Evolutionary conservation across 92 coral and sea anemone species (phyloP).

Genomic region (Nematostella vectensis): DNA sequence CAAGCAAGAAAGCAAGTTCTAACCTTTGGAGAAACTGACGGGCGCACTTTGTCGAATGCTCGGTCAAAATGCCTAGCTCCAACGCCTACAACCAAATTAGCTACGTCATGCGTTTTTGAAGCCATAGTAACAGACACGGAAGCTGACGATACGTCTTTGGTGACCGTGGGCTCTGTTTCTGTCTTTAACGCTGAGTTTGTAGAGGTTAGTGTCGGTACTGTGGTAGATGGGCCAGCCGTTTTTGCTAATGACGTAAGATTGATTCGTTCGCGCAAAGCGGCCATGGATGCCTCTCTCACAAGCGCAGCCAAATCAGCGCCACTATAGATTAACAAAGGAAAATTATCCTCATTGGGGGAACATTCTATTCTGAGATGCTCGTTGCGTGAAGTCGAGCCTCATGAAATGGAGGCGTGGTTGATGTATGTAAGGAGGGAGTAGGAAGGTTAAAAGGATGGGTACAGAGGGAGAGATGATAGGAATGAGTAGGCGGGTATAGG

Average conservation of each 20-base stretch:
- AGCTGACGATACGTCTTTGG: too few relatives aligned
- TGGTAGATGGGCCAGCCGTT: neutral
- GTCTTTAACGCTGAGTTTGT: too few relatives aligned
- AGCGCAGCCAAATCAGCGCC: slow-evolving; percentile 95
- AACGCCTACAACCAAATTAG: slow-evolving; percentile 67
- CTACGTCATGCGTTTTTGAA: too few relatives aligned
- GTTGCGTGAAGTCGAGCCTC: too few relatives aligned
- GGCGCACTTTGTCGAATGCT: slow-evolving; percentile 80
- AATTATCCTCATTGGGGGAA: neutral
- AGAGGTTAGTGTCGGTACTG: neutral
- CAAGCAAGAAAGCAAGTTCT: too few relatives aligned
- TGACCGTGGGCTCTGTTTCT: too few relatives aligned
- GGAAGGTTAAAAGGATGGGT: too few relatives aligned
- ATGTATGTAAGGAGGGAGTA: neutral
- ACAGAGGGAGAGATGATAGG: too few relatives aligned
- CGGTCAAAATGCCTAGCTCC: slow-evolving; percentile 67
- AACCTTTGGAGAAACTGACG: slow-evolving; percentile 89
- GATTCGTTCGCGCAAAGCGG: slow-evolving; percentile 81
- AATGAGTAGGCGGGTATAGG: too few relatives aligned
- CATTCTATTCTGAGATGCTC: neutral
- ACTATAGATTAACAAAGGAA: slow-evolving; percentile 17
- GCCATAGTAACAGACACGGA: too few relatives aligned
- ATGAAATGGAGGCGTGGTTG: too few relatives aligned
- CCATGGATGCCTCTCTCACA: slow-evolving; percentile 96
- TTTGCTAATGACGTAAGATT: slow-evolving; percentile 5